These are phyloP conservation scores for Pseudochirops corinnae DNA, from an alignment of 2,797 vertebrate species.

Conservation along the genomic window DNA sequence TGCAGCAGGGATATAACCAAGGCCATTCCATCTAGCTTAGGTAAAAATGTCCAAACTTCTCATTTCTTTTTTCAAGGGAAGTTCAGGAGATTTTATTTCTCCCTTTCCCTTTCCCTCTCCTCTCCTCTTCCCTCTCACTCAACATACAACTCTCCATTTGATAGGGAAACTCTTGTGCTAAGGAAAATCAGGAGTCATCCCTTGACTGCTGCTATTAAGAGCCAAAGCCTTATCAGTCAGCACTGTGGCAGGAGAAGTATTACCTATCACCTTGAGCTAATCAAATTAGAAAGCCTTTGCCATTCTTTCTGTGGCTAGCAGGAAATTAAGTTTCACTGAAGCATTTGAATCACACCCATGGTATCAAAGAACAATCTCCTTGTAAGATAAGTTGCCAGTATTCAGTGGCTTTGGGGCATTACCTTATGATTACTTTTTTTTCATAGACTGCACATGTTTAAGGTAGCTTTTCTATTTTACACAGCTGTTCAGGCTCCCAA, in stretches of 20 bases:
- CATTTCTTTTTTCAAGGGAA: slow-evolving; percentile 12
- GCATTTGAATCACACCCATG: slow-evolving; percentile 58
- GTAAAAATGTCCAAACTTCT: slow-evolving; percentile 27
- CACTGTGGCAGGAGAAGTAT: background rate
- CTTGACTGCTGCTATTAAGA: slow-evolving; percentile 18
- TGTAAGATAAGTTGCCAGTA: slow-evolving; percentile 52
- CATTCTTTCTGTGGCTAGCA: slow-evolving; percentile 68
- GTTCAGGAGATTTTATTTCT: slow-evolving; percentile 22
- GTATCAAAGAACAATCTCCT: slow-evolving; percentile 63
- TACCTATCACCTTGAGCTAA: slow-evolving; percentile 49
- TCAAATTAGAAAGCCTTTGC: slow-evolving; percentile 70
- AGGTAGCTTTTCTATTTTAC: slow-evolving; percentile 58
- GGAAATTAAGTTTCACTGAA: slow-evolving; percentile 75
- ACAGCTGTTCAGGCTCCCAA: slow-evolving; percentile 42
- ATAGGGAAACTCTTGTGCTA: slow-evolving; percentile 20
- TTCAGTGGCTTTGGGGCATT: slow-evolving; percentile 50
- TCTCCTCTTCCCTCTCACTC: background rate
- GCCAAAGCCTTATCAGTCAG: slow-evolving; percentile 50
- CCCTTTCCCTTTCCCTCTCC: background rate
- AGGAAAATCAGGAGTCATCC: slow-evolving; percentile 6
- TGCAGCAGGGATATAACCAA: background rate
- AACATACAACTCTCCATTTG: slow-evolving; percentile 17
- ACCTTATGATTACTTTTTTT: slow-evolving; percentile 52
- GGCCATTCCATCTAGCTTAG: background rate
- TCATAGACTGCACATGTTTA: slow-evolving; percentile 16